Evolutionary conservation across 2,888 invertebrate species (phyloP).

Genomic region (Meandrusa payeni): DNA sequence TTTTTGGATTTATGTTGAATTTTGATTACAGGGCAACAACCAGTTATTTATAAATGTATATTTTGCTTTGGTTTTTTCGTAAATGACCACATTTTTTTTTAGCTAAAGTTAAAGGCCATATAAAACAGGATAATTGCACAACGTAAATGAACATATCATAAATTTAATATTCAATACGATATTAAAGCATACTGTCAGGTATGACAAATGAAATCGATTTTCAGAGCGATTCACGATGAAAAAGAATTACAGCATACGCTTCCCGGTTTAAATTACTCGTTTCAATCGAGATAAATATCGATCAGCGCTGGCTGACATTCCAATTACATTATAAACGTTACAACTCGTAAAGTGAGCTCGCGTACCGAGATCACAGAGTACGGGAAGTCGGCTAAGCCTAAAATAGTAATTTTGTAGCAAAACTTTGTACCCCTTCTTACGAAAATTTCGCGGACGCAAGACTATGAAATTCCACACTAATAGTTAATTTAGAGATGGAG

Average conservation of each 20-base stretch:
- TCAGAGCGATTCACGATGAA: constrained; percentile 15
- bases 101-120: too few relatives aligned
- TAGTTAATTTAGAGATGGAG: too few relatives aligned
- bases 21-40: too few relatives aligned
- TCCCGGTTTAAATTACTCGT: constrained; percentile 30
- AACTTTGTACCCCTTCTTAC: too few relatives aligned
- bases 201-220: constrained; percentile 24
- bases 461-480: too few relatives aligned
- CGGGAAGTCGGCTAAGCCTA: not conserved
- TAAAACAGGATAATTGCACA: too few relatives aligned
- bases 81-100: too few relatives aligned
- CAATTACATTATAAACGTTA: constrained; percentile 62
- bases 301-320: constrained; percentile 69
- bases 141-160: not conserved
- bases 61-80: too few relatives aligned
- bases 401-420: too few relatives aligned
- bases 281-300: constrained; percentile 65
- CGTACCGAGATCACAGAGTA: constrained; percentile 16
- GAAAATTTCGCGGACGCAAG: too few relatives aligned
- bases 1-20: too few relatives aligned
- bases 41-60: too few relatives aligned
- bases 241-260: constrained; percentile 22
- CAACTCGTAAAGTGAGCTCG: constrained; percentile 44
- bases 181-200: constrained; percentile 13
- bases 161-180: constrained; percentile 15